These are phyloP conservation scores for Phortica okadai DNA, from an alignment of 2,888 invertebrate genomes.

Conservation along the genomic window DNA sequence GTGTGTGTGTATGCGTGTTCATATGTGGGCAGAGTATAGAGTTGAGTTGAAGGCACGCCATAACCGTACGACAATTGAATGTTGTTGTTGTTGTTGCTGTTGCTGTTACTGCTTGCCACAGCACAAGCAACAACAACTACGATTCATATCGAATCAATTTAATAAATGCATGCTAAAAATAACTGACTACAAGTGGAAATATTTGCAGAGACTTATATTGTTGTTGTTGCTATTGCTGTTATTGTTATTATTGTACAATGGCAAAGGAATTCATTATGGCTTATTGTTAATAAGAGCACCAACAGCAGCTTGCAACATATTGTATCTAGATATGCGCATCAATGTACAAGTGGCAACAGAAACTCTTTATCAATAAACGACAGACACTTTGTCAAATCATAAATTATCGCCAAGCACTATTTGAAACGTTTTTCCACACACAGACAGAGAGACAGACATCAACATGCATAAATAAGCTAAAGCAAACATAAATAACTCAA, in stretches of 20 bases:
- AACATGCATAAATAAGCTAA: not conserved
- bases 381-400: slow-evolving; percentile 25
- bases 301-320: not conserved
- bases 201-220: slow-evolving; percentile 1
- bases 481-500: slow-evolving; percentile 58
- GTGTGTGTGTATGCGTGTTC: slow-evolving; percentile 22
- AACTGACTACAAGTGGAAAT: slow-evolving; percentile 10
- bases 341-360: not conserved
- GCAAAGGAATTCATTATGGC: slow-evolving; percentile 19
- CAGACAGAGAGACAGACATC: not conserved
- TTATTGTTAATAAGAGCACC: slow-evolving; percentile 8
- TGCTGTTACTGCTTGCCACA: not conserved
- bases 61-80: slow-evolving; percentile 7
- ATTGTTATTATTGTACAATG: not conserved
- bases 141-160: slow-evolving; percentile 30
- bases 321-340: not conserved
- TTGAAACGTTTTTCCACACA: not conserved
- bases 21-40: not conserved
- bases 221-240: not conserved
- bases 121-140: not conserved
- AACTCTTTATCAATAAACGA: slow-evolving; percentile 22
- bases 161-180: slow-evolving; percentile 29
- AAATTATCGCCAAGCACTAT: slow-evolving; percentile 13
- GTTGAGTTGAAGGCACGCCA: not conserved
- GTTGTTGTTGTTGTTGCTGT: slow-evolving; percentile 1